phyloP scores from a whole-genome alignment of 2,888 invertebrate genomes.

The Spisula subtruncata region DNA sequence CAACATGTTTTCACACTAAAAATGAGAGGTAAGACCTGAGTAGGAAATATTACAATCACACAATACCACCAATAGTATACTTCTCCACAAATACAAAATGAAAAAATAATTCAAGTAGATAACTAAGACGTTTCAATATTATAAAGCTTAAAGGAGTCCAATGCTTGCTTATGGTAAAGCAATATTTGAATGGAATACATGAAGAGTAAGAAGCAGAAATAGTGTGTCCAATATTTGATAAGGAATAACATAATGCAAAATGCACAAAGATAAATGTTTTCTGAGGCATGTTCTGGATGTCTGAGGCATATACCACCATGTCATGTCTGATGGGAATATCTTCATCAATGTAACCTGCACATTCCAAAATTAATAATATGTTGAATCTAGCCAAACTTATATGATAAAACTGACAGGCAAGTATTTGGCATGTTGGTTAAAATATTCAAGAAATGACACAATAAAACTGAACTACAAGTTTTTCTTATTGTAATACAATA shows the following conservation, averaged over 20 bases:
- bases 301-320: background rate
- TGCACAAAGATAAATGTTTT: too few relatives aligned
- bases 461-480: background rate
- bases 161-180: too few relatives aligned
- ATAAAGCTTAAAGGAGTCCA: too few relatives aligned
- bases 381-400: too few relatives aligned
- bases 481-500: constrained; percentile 3
- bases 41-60: too few relatives aligned
- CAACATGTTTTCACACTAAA: too few relatives aligned
- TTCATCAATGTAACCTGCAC: background rate
- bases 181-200: background rate
- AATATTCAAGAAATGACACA: background rate
- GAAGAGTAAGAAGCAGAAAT: background rate
- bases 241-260: background rate
- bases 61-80: too few relatives aligned
- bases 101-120: too few relatives aligned
- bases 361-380: constrained; percentile 24
- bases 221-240: background rate
- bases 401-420: constrained; percentile 5
- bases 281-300: background rate
- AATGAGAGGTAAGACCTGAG: too few relatives aligned
- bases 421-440: background rate
- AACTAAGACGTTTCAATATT: too few relatives aligned
- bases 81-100: too few relatives aligned
- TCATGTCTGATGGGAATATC: background rate